A percentile compares a stretch with the other conserved stretches of the same genome.
These are phyloP conservation scores for Pteronotus mesoamericanus DNA, from an alignment of 2,797 vertebrate genomes.

Conservation along the genomic window DNA sequence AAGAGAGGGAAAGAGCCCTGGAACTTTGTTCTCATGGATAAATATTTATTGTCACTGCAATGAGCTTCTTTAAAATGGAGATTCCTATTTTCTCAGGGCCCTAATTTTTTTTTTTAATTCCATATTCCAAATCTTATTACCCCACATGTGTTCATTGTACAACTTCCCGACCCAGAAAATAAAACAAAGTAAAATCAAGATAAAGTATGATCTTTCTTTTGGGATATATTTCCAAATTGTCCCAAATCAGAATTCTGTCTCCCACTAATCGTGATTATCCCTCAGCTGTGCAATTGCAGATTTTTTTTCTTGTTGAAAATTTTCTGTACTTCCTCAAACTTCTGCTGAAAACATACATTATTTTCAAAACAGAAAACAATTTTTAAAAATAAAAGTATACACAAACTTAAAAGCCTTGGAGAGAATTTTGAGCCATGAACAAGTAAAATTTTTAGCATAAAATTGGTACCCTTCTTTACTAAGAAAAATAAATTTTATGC, in stretches of 20 bases:
- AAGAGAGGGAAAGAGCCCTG: neutral
- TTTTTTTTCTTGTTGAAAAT: neutral
- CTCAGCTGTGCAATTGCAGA: neutral
- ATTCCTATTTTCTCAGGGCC: neutral
- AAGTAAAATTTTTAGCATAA: neutral
- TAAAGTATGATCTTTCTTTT: neutral
- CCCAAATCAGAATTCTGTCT: neutral
- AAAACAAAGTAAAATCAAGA: neutral
- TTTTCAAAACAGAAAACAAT: neutral
- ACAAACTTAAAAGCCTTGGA: neutral
- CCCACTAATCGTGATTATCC: neutral
- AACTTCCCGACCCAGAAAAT: slow-evolving; percentile 24
- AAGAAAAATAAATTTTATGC: neutral
- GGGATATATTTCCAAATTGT: neutral
- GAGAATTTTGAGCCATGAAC: neutral
- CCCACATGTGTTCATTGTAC: neutral
- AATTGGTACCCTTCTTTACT: neutral
- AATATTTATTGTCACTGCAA: neutral
- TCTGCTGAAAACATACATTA: neutral
- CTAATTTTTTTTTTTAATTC: slow-evolving; percentile 22
- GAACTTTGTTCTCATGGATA: neutral
- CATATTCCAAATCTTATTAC: neutral
- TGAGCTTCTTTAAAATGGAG: neutral
- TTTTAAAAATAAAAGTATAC: neutral
- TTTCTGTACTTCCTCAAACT: neutral